Base-by-base conservation (phyloP, 1,140 invertebrate genomes). In the Oryctes rhinoceros region DNA sequence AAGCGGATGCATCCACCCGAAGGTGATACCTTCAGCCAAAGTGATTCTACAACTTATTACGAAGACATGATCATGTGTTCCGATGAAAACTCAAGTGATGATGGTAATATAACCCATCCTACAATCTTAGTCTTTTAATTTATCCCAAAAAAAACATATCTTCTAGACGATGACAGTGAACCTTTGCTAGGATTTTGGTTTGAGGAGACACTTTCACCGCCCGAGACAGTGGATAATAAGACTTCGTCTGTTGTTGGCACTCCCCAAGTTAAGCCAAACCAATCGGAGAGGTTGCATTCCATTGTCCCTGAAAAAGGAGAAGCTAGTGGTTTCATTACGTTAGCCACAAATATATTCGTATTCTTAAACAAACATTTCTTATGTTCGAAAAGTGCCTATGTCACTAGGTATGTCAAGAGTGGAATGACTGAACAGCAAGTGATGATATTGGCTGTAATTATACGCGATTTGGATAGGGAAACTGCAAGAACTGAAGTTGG, bases 111-210 rank as follows among this genome's bases (percentile, higher is more conserved):
- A 62, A 10, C 53, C 13, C 39, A 44, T 62, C 13, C 53, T 15
- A 20, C 9, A 5, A 0, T 62, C 13, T 62, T 62, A 62, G 13
- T 62, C 13, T 1, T 6, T 5, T 18, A 62, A 62, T 62, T 62
- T 62, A 15, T 62, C 7, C 53, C 5, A 62, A 6, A 18, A 62
- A 59, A n/a, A 30, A 30, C 24, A 30, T 79, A 79, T 10, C 71
- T 81, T 81, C 47, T 67, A 85, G 86, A 88, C 82, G 95, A 96
- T 88, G 95, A 96, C 88, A 97, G 95, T 88, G 96, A 98, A 88
- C 96, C 96, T 1, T 93, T 98, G 81, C 90, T 98, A 84, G 96
- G 96, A 0, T 91, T 96, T 79, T 97, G 96, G 96, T 97, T 98
- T 89, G 96, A 97, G 86, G 96, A 97, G 87, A 97, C 96, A 0